These are phyloP conservation scores for Montipora sp. DNA, from an alignment of 64 coral and sea anemone species.

Conservation along the genomic window DNA sequence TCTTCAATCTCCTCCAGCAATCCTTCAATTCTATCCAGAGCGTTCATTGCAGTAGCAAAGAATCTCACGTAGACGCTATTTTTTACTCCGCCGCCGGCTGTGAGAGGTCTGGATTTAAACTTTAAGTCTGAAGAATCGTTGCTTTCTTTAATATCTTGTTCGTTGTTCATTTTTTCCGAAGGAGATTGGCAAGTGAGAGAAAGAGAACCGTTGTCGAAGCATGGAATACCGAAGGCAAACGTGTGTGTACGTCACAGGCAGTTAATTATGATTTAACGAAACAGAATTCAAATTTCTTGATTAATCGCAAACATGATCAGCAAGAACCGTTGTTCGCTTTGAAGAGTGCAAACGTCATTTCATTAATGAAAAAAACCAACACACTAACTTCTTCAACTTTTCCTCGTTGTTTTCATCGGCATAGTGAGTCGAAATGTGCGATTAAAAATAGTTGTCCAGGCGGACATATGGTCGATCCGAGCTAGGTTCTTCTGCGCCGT, in stretches of 20 bases:
- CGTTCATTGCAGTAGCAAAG: slow-evolving; percentile 31
- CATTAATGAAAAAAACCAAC: too few species aligned
- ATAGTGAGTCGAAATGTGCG: too few species aligned
- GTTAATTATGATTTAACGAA: not conserved
- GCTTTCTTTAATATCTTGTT: not conserved
- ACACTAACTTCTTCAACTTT: too few species aligned
- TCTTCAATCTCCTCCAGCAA: slow-evolving; percentile 22
- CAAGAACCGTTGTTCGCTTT: too few species aligned
- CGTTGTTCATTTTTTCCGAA: not conserved
- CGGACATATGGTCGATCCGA: too few species aligned
- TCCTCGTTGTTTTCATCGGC: too few species aligned
- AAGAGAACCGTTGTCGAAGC: too few species aligned
- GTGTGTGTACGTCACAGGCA: not conserved
- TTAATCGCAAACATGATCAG: not conserved
- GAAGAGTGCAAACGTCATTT: too few species aligned
- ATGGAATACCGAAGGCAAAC: too few species aligned
- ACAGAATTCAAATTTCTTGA: not conserved
- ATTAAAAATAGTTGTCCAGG: too few species aligned
- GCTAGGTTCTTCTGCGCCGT: too few species aligned
- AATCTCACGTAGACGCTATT: slow-evolving; percentile 28
- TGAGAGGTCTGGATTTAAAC: slow-evolving; percentile 24
- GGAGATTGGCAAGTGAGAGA: too few species aligned
- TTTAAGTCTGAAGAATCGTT: not conserved
- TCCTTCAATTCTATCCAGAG: slow-evolving; percentile 37
- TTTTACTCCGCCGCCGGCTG: slow-evolving; percentile 27